A percentile compares a stretch with the other conserved stretches of the same genome.
Evolutionary conservation across 64 coral and sea anemone genomes (phyloP).

Genomic region (Montipora efflorescens): DNA sequence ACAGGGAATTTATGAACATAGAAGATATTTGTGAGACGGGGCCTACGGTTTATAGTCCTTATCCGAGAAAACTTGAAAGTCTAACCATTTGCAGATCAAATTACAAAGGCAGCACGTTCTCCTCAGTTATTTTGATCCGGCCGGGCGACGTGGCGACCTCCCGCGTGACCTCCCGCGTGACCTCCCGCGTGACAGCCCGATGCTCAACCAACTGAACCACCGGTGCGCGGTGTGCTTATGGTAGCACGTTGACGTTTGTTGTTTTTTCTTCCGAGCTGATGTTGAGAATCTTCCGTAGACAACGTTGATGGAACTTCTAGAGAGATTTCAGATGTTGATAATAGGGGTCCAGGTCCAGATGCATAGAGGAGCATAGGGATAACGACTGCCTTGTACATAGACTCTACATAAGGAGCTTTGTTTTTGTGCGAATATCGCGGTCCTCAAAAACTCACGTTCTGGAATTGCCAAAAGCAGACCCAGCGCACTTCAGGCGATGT

Average conservation of each 20-base stretch:
- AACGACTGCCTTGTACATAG: background rate
- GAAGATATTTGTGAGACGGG: background rate
- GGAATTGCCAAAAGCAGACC: background rate
- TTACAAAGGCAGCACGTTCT: too few species aligned
- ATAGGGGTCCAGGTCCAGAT: background rate
- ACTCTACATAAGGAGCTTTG: slow-evolving; percentile 11
- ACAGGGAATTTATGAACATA: background rate
- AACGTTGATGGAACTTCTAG: slow-evolving; percentile 40
- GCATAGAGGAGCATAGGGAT: background rate
- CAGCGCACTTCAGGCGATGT: background rate
- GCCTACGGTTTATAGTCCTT: slow-evolving; percentile 8
- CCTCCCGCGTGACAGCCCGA: too few species aligned
- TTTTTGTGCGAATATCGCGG: background rate
- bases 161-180: too few species aligned
- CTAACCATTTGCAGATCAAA: too few species aligned
- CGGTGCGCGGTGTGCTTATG: background rate
- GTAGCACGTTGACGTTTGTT: slow-evolving; percentile 4
- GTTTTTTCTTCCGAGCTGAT: slow-evolving; percentile 20
- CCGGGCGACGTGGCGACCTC: too few species aligned
- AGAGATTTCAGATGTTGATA: slow-evolving; percentile 6
- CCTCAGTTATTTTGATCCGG: too few species aligned
- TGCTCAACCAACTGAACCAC: too few species aligned
- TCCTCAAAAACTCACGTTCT: background rate
- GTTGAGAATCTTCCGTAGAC: background rate
- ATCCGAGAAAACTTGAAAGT: too few species aligned